Evolutionary conservation across 2,113 vertebrate species (phyloP).

Genomic region (Gulo gulo): DNA sequence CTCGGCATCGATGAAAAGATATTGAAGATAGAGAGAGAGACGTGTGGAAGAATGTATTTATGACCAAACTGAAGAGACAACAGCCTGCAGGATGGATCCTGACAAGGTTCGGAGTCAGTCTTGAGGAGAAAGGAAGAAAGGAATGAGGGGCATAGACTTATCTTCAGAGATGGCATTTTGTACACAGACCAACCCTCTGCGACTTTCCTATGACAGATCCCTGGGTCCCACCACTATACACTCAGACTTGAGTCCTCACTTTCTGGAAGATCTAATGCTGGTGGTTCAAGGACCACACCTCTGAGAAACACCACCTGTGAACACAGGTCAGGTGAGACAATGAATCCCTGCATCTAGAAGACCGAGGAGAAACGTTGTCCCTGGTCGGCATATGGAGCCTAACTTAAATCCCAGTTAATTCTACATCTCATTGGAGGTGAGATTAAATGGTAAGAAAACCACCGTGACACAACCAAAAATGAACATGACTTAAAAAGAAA

Average conservation of each 20-base stretch:
- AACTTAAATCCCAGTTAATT: neutral
- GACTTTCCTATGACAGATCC: neutral
- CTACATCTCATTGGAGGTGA: neutral
- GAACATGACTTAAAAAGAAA: neutral
- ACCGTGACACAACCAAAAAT: neutral
- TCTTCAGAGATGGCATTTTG: neutral
- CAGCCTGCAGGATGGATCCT: neutral
- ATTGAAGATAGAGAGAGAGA: accelerated
- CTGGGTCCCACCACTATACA: neutral
- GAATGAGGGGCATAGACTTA: no score
- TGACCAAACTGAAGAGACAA: neutral
- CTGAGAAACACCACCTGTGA: neutral
- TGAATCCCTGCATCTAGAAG: neutral
- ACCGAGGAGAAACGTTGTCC: neutral
- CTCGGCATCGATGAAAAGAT: neutral
- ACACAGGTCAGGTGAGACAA: neutral
- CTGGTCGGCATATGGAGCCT: neutral
- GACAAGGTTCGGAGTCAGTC: neutral
- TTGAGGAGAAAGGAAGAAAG: neutral
- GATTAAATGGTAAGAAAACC: neutral
- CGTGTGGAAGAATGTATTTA: accelerated
- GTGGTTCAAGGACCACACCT: neutral
- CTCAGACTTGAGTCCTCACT: neutral
- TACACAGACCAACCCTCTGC: neutral
- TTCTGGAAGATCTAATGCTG: neutral